A percentile compares a stretch with the other conserved stretches of the same genome.
These are phyloP conservation scores for Pseudanteris insignis DNA, from an alignment of 2,888 invertebrate species.

Conservation along the genomic window DNA sequence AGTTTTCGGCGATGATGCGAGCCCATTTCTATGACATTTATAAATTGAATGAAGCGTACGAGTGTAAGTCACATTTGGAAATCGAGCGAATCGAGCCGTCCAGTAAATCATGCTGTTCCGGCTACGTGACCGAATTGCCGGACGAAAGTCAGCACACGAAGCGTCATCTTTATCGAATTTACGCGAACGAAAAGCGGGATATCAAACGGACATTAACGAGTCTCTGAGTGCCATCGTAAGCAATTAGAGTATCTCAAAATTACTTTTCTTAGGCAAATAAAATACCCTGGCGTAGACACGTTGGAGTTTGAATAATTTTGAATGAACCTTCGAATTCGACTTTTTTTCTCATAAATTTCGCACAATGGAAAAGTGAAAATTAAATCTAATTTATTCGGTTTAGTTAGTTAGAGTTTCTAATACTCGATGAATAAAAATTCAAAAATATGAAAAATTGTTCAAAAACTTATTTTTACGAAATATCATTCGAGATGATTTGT, in stretches of 20 bases:
- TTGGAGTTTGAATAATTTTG: too few species aligned
- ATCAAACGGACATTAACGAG: conserved; percentile 36
- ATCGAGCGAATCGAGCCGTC: conserved; percentile 43
- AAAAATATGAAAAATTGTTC: too few species aligned
- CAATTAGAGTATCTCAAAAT: conserved; percentile 20
- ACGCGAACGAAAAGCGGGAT: conserved; percentile 30
- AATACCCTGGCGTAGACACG: too few species aligned
- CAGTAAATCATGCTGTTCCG: conserved; percentile 43
- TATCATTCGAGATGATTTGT: too few species aligned
- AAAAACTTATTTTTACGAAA: too few species aligned
- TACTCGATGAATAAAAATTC: too few species aligned
- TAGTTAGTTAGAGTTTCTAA: too few species aligned
- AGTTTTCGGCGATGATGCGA: conserved; percentile 18
- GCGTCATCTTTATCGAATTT: conserved; percentile 45
- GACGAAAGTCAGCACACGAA: conserved; percentile 19
- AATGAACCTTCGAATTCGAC: too few species aligned
- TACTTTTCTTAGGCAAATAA: too few species aligned
- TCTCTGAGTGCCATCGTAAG: conserved; percentile 22
- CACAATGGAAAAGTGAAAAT: too few species aligned
- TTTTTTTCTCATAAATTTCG: too few species aligned
- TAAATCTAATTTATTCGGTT: too few species aligned
- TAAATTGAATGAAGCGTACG: conserved; percentile 44
- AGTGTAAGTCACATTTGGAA: conserved; percentile 43
- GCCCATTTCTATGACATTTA: conserved; percentile 40
- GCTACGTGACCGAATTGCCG: conserved; percentile 42